Base-by-base conservation (phyloP, 2,888 invertebrate genomes). In the Odontothrips loti region DNA sequence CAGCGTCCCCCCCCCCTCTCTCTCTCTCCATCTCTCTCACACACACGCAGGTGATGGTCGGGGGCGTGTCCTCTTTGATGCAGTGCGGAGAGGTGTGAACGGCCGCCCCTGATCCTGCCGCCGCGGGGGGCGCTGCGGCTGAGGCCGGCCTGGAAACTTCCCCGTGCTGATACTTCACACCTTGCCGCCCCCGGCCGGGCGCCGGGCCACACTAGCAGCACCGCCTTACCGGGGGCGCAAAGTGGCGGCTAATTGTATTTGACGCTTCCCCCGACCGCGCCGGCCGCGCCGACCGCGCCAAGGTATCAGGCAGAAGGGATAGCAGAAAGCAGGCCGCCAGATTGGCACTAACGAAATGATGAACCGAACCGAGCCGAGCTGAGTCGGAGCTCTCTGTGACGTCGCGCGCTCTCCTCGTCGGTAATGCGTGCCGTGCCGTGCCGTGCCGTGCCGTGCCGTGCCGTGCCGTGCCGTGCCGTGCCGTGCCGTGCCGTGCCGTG, bases 341-440 rank as follows among this genome's bases (percentile, higher is more conserved):
- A 75, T 75, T 75, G 68, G 68, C 68, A 27, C 68, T 27, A 75
- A 75, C 68, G 23, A 27, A 75, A 27, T 75, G 27, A 75, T 27
- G 68, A 75, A 75, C 68, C 68, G 27, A n/a, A 23, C 23, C 68
- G 58, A 15, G 51, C 12, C 51, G 51, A 51, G 51, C 15, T n/a
- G n/a, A n/a, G n/a, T n/a, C 51, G 58, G 15, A 58, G 58, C 6
- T 11, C 20, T 17, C 17, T 15, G 58, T 17, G 58, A 20, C 20
- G 58, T 6, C 58, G 17, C 15, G 58, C 58, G n/a, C n/a, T n/a
- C n/a, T n/a, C n/a, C n/a, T n/a, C n/a, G n/a, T n/a, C n/a, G n/a
- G n/a, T n/a, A n/a, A n/a, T n/a, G n/a, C n/a, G n/a, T n/a, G n/a
- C n/a, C n/a, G n/a, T n/a, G n/a, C n/a, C n/a, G n/a, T n/a, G n/a